These are phyloP conservation scores for Pangasius djambal DNA, from an alignment of 2,797 vertebrate species.

Conservation along the genomic window DNA sequence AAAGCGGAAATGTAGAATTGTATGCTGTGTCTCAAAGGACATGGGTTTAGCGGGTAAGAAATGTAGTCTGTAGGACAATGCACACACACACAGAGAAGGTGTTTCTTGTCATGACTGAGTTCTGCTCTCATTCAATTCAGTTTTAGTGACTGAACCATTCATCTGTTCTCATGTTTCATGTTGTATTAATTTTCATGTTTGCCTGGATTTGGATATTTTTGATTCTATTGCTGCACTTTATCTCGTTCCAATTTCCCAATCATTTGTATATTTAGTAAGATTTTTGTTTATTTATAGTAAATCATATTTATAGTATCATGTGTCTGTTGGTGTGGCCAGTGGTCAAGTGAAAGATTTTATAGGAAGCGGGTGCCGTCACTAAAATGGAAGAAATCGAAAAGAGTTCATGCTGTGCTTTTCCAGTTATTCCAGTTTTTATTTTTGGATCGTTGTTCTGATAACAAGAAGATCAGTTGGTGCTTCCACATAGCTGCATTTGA, in stretches of 20 bases:
- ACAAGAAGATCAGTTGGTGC: slow-evolving; percentile 9
- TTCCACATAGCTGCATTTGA: slow-evolving; percentile 5
- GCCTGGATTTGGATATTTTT: neutral
- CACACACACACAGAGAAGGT: neutral
- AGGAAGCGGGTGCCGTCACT: neutral
- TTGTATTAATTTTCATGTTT: neutral
- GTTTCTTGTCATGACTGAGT: neutral
- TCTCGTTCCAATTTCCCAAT: neutral
- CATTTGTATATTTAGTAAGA: neutral
- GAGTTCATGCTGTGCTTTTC: neutral
- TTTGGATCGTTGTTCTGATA: neutral
- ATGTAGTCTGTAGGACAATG: neutral
- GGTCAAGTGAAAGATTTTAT: neutral
- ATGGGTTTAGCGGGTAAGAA: slow-evolving; percentile 14
- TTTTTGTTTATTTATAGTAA: neutral
- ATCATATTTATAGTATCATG: neutral
- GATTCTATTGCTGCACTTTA: neutral
- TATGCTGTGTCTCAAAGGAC: slow-evolving; percentile 18
- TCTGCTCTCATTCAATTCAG: neutral
- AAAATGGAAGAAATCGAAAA: neutral
- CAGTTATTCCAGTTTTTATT: slow-evolving; percentile 36
- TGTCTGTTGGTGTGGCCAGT: neutral
- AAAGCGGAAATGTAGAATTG: slow-evolving; percentile 36
- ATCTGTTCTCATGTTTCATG: neutral
- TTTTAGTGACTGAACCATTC: neutral